Base-by-base conservation (phyloP, 1,140 invertebrate genomes). In the Camponotus vicinus region DNA sequence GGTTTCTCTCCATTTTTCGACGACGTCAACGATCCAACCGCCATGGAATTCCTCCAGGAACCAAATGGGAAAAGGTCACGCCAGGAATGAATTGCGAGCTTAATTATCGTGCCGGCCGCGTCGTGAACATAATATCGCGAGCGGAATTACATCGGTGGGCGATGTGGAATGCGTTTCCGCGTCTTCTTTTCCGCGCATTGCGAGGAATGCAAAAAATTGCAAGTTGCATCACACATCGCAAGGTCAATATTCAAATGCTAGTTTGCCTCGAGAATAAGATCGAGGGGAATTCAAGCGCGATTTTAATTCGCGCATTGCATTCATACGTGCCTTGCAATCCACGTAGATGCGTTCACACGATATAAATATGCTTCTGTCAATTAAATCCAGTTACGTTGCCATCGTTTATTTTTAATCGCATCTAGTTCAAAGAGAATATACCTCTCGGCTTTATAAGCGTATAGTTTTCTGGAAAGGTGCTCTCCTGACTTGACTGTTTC, bases 131-230 rank as follows among this genome's bases (percentile, higher is more conserved):
- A 21, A 73, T 70, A 69, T 70, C 66, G 78, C 79, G 37, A 45
- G 67, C 55, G 67, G 52, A 73, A 82, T 82, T 73, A 27, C 71
- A 59, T 32, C n/a, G 52, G 13, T 34, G 34, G 15, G 78, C 55
- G 27, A 15, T 11, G 15, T 15, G 79, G 67, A 71, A 82, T 59
- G 67, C 67, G 37, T 37, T 80, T 79, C 77, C 77, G 63, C 49
- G 45, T 80, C 57, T 75, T 71, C 57, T 45, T 34, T 18, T 13
- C 42, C 37, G 11, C 27, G 15, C n/a, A 9, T 21, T 27, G 27
- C 27, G 27, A 27, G 21, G 57, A 59, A 27, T 27, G 27, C 27
- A 27, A 27, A 27, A 27, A 27, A 27, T 27, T 73, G 79, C 52
- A 73, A 82, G 45, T 77, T 18, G 55, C 55, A n/a, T 18, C 21